Percentiles rank a stretch among this genome's conserved stretches.
Evolutionary conservation across 2,797 vertebrate genomes (phyloP).

Genomic region (Pseudochaenichthys georgianus): DNA sequence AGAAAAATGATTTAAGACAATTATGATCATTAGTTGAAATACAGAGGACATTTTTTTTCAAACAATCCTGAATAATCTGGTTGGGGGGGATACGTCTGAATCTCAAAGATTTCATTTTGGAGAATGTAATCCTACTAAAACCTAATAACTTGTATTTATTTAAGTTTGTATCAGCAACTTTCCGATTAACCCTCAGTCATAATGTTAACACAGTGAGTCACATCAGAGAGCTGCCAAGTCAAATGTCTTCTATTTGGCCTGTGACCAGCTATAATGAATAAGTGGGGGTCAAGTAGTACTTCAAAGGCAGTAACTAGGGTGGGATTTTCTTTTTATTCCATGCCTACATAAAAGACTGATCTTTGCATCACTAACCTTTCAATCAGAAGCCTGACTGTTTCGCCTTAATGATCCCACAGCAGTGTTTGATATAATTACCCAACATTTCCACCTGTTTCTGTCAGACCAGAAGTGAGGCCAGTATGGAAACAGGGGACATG

Average conservation of each 20-base stretch:
- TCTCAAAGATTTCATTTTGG: background rate
- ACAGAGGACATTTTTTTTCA: no score
- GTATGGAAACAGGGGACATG: no score
- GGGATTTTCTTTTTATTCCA: conserved; percentile 15
- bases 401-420: conserved; percentile 5
- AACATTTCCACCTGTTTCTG: background rate
- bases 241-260: conserved; percentile 17
- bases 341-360: background rate
- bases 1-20: conserved; percentile 7
- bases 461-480: background rate
- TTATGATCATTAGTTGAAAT: background rate
- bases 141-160: background rate
- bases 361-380: background rate
- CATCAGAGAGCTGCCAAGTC: conserved; percentile 17
- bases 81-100: background rate
- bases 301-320: conserved; percentile 9
- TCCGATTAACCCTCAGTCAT: conserved; percentile 8
- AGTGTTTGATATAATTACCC: background rate
- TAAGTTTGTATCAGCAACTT: background rate
- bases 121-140: conserved; percentile 9
- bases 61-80: background rate
- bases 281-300: conserved; percentile 19
- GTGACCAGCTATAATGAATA: conserved; percentile 31
- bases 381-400: conserved; percentile 3
- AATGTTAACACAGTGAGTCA: conserved; percentile 12